phyloP scores from a whole-genome alignment of 2,113 vertebrate genomes.

The Microcebus murinus region DNA sequence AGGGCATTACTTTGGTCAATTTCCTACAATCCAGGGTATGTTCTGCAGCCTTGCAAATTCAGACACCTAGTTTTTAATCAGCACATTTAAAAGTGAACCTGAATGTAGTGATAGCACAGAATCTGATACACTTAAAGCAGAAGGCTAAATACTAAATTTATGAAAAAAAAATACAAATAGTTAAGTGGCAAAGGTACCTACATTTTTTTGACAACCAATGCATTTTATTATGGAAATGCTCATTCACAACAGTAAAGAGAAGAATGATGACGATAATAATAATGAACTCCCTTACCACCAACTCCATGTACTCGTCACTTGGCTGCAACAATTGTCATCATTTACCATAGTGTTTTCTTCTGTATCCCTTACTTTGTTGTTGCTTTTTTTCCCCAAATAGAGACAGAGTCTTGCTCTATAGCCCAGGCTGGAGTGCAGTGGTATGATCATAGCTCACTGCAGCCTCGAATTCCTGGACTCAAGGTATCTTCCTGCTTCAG shows the following conservation, averaged over 20 bases:
- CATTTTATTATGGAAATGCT: slow-evolving; percentile 17
- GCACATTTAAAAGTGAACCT: background rate
- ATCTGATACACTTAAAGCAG: background rate
- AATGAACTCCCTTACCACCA: background rate
- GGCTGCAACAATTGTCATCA: background rate
- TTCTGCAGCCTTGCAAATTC: slow-evolving; percentile 2
- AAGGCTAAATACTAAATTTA: background rate
- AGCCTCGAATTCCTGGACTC: too few species aligned
- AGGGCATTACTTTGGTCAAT: background rate
- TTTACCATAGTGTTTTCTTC: background rate
- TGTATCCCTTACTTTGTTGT: background rate
- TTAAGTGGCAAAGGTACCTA: background rate
- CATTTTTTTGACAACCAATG: background rate
- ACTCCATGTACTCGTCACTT: background rate
- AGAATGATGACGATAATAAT: background rate
- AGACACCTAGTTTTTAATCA: background rate
- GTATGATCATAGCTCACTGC: too few species aligned
- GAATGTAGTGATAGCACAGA: background rate
- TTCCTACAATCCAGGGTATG: background rate
- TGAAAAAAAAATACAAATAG: background rate
- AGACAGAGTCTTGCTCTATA: too few species aligned
- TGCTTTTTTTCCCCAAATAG: background rate
- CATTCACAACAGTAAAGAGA: background rate
- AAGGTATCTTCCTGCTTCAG: too few species aligned
- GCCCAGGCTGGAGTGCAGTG: too few species aligned